These are phyloP conservation scores for Sinocyclocheilus grahami DNA, from an alignment of 2,113 vertebrate species.

Conservation along the genomic window DNA sequence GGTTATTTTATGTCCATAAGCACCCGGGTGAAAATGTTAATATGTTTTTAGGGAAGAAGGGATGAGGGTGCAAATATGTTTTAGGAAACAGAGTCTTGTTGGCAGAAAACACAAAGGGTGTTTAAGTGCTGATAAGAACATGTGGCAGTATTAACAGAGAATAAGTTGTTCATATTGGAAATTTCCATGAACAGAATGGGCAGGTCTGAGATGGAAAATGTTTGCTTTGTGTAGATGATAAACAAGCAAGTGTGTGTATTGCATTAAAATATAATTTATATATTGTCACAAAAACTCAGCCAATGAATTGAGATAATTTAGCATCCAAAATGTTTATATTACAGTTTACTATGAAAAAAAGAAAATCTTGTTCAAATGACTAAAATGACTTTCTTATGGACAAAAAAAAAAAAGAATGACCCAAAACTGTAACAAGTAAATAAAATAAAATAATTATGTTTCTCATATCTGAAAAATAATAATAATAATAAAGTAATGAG, in stretches of 20 bases:
- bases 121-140: conserved; percentile 41
- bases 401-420: neutral
- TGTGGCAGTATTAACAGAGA: conserved; percentile 31
- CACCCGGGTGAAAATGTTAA: conserved; percentile 38
- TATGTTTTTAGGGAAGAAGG: conserved; percentile 40
- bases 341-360: neutral
- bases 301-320: neutral
- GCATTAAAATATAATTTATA: neutral
- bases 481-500: too few relatives aligned
- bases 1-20: conserved; percentile 27
- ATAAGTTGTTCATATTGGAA: neutral
- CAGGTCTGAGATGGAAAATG: conserved; percentile 68
- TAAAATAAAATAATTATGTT: neutral
- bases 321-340: neutral
- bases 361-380: too few relatives aligned
- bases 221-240: conserved; percentile 70
- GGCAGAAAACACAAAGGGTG: conserved; percentile 62
- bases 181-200: conserved; percentile 58
- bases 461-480: neutral
- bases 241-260: conserved; percentile 65
- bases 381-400: too few relatives aligned
- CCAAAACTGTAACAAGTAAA: neutral
- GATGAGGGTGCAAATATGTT: conserved; percentile 43
- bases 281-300: neutral
- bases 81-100: conserved; percentile 56